phyloP scores from a whole-genome alignment of 2,113 vertebrate species.

The Elachura formosa region DNA sequence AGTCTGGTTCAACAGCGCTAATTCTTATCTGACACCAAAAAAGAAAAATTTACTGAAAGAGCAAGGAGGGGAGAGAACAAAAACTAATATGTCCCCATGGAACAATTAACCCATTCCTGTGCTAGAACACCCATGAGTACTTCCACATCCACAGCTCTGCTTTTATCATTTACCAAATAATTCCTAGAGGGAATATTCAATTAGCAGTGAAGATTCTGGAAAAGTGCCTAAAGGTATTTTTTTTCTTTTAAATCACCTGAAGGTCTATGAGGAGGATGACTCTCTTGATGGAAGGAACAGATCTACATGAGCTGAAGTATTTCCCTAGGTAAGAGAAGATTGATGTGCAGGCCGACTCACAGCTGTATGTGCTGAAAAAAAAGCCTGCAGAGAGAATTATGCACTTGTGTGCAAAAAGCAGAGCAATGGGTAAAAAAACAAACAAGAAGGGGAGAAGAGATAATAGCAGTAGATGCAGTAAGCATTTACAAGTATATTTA shows the following conservation, averaged over 20 bases:
- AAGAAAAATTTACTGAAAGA: neutral
- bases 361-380: neutral
- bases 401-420: neutral
- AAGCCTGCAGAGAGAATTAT: neutral
- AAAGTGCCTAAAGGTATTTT: neutral
- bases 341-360: neutral
- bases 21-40: neutral
- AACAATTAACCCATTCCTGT: neutral
- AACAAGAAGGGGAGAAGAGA: neutral
- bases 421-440: neutral
- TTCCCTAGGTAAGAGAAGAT: neutral
- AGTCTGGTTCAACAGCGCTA: neutral
- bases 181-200: neutral
- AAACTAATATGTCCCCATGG: no score
- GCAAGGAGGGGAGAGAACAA: neutral
- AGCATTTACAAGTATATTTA: neutral
- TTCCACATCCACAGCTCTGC: rapidly evolving
- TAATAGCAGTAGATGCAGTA: neutral
- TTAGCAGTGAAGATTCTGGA: neutral
- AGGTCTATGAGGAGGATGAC: neutral
- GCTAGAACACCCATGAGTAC: neutral
- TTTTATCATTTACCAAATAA: neutral
- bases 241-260: neutral
- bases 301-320: neutral
- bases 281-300: neutral